A percentile compares a stretch with the other conserved stretches of the same genome.
Evolutionary conservation across 2,888 invertebrate genomes (phyloP).

Genomic region (Protula sp.): DNA sequence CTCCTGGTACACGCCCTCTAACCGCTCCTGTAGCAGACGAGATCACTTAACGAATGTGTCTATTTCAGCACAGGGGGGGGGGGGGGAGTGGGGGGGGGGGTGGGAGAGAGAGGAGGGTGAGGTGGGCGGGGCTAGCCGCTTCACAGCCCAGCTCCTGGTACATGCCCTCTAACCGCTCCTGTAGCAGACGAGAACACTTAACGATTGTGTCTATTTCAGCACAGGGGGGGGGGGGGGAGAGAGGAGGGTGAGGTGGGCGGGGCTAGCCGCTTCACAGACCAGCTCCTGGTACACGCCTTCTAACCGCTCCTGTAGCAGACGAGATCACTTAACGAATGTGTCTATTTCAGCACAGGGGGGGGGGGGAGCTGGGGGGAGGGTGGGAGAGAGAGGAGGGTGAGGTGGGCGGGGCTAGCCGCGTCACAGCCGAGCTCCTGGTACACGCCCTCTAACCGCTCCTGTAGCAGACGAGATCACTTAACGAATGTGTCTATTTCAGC

Average conservation of each 20-base stretch:
- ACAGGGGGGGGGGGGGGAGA: no score
- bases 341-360: no score
- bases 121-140: conserved; percentile 32
- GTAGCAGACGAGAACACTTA: conserved; percentile 10
- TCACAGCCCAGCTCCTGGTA: conserved; percentile 47
- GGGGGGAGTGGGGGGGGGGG: no score
- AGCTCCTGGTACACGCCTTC: conserved; percentile 43
- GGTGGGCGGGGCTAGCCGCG: conserved; percentile 32
- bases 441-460: conserved; percentile 44
- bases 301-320: conserved; percentile 39
- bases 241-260: no score
- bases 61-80: no score
- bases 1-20: conserved; percentile 43
- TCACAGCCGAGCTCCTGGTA: conserved; percentile 47
- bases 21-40: conserved; percentile 37
- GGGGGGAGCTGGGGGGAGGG: no score
- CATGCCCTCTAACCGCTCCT: conserved; percentile 44
- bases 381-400: conserved; percentile 40
- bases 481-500: no score
- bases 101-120: conserved; percentile 40
- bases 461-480: conserved; percentile 10
- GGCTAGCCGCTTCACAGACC: conserved; percentile 37
- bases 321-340: neutral
- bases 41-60: neutral
- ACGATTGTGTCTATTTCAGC: no score